Evolutionary conservation across 2,797 vertebrate species (phyloP).

Genomic region (Lagothrix lagotricha): DNA sequence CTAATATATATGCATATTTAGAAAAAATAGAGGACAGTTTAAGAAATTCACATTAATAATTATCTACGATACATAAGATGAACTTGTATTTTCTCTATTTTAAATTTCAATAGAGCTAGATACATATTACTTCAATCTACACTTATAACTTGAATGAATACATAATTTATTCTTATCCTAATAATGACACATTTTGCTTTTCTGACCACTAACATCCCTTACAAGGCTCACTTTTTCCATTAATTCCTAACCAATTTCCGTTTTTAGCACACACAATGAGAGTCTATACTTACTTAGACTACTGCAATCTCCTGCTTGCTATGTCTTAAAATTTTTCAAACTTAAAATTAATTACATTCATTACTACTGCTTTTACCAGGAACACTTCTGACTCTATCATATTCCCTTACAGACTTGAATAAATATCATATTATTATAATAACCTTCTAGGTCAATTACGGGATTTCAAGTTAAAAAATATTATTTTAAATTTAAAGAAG

Average conservation of each 20-base stretch:
- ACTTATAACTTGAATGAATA: background rate
- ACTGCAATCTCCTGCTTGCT: background rate
- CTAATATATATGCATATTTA: background rate
- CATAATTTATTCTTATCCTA: background rate
- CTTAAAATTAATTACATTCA: conserved; percentile 14
- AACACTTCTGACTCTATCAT: background rate
- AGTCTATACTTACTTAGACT: background rate
- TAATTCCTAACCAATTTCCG: background rate
- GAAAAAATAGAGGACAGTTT: background rate
- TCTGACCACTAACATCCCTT: background rate
- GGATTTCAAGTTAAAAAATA: background rate
- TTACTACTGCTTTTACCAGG: background rate
- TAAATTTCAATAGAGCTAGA: background rate
- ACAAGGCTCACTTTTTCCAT: background rate
- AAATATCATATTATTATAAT: background rate
- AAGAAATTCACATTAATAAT: background rate
- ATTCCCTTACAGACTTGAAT: background rate
- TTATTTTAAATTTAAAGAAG: background rate
- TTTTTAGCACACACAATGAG: background rate
- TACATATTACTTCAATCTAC: background rate
- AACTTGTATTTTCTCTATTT: background rate
- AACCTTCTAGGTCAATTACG: background rate
- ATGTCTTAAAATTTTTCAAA: background rate
- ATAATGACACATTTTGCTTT: background rate
- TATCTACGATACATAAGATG: background rate